Evolutionary conservation across 2,113 vertebrate species (phyloP).

Genomic region (Sapajus apella): DNA sequence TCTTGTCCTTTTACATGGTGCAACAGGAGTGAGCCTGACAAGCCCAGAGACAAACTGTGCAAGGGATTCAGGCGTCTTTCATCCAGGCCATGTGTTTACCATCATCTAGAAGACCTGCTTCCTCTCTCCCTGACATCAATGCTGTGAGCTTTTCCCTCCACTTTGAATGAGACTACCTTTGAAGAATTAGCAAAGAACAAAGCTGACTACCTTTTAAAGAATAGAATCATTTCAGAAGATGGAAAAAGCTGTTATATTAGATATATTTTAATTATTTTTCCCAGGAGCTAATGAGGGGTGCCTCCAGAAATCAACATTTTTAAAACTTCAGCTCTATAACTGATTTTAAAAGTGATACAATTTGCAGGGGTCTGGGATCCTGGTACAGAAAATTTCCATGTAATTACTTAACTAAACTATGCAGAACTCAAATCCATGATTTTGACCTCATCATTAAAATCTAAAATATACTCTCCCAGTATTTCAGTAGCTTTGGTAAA

Average conservation of each 20-base stretch:
- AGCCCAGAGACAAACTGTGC: background rate
- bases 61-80: background rate
- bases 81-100: no score
- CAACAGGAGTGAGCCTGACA: background rate
- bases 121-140: background rate
- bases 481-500: conserved; percentile 39
- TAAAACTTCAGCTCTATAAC: background rate
- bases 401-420: background rate
- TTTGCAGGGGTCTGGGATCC: background rate
- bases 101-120: background rate
- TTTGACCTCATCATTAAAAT: conserved; percentile 10
- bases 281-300: background rate
- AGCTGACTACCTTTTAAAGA: background rate
- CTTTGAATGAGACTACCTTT: background rate
- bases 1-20: background rate
- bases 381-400: background rate
- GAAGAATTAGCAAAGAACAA: conserved; percentile 33
- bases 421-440: background rate
- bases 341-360: background rate
- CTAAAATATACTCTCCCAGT: background rate
- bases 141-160: background rate
- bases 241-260: background rate
- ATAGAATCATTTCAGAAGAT: conserved; percentile 50
- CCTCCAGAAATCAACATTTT: background rate
- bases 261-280: background rate